phyloP scores from a whole-genome alignment of 2,888 invertebrate species.

The Erebia ligea region DNA sequence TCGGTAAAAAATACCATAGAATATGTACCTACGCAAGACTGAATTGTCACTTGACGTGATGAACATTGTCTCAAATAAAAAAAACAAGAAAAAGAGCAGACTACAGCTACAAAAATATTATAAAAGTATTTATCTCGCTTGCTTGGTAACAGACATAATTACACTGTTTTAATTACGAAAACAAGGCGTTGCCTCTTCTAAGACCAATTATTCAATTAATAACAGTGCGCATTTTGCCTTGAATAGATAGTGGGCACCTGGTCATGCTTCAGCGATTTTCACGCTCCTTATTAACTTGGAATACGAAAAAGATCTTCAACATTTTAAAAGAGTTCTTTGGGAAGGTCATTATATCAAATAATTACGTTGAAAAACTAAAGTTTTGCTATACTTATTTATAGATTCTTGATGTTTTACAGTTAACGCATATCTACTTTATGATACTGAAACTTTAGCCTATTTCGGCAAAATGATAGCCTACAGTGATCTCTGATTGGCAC shows the following conservation, averaged over 20 bases:
- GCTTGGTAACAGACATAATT: constrained; percentile 43
- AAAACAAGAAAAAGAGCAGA: not conserved
- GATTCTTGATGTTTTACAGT: too few relatives aligned
- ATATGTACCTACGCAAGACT: too few relatives aligned
- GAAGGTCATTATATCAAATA: not conserved
- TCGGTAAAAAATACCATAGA: too few relatives aligned
- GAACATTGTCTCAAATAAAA: too few relatives aligned
- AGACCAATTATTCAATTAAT: constrained; percentile 49
- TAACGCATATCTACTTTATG: too few relatives aligned
- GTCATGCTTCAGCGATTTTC: constrained; percentile 54
- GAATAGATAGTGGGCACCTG: constrained; percentile 57
- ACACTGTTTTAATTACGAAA: constrained; percentile 42
- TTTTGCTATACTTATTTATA: not conserved
- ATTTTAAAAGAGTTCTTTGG: constrained; percentile 12
- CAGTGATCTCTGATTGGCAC: too few relatives aligned
- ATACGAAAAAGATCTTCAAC: constrained; percentile 14
- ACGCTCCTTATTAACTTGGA: constrained; percentile 32
- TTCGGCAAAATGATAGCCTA: too few relatives aligned
- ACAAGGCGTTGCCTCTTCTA: constrained; percentile 46
- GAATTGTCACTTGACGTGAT: too few relatives aligned
- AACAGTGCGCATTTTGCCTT: constrained; percentile 46
- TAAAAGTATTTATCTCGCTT: constrained; percentile 25
- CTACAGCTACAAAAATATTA: not conserved
- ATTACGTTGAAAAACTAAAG: not conserved
- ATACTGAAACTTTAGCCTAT: too few relatives aligned